These are phyloP conservation scores for Pachycephus smyrnensis DNA, from an alignment of 2,888 invertebrate species.

Conservation along the genomic window DNA sequence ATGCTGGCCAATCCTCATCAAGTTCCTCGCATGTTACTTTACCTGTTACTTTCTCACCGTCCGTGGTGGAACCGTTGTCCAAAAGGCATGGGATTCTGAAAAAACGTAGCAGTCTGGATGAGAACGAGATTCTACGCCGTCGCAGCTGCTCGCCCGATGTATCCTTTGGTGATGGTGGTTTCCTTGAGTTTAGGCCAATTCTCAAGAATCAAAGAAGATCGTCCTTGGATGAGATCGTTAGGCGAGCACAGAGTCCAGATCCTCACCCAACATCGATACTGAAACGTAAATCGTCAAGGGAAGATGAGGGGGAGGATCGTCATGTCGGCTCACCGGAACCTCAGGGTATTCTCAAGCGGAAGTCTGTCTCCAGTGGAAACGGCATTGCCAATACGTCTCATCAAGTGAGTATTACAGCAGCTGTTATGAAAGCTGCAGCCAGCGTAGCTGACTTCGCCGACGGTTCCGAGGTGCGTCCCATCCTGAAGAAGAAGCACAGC, in stretches of 20 bases:
- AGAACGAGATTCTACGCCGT: conserved; percentile 77
- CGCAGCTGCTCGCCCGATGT: conserved; percentile 80
- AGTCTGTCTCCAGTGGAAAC: conserved; percentile 76
- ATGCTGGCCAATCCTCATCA: conserved; percentile 55
- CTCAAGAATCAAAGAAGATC: conserved; percentile 77
- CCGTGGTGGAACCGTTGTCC: conserved; percentile 77
- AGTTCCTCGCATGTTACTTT: conserved; percentile 69
- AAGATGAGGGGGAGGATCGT: conserved; percentile 72
- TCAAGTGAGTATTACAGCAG: conserved; percentile 78
- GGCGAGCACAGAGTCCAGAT: conserved; percentile 75
- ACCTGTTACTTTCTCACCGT: conserved; percentile 85
- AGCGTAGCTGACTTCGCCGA: conserved; percentile 72
- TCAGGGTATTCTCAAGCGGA: conserved; percentile 84
- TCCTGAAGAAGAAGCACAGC: conserved; percentile 85
- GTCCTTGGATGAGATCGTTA: conserved; percentile 77
- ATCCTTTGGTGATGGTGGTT: conserved; percentile 71
- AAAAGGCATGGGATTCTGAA: conserved; percentile 85
- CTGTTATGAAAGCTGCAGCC: conserved; percentile 75
- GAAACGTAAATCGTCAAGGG: conserved; percentile 77
- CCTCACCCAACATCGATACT: conserved; percentile 75
- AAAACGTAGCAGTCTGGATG: conserved; percentile 86
- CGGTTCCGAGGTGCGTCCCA: conserved; percentile 78
- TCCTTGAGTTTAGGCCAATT: conserved; percentile 74
- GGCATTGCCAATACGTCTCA: conserved; percentile 69
- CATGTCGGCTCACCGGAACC: conserved; percentile 77